phyloP scores from a whole-genome alignment of 2,888 invertebrate genomes.

The Philopedon plagiatum region DNA sequence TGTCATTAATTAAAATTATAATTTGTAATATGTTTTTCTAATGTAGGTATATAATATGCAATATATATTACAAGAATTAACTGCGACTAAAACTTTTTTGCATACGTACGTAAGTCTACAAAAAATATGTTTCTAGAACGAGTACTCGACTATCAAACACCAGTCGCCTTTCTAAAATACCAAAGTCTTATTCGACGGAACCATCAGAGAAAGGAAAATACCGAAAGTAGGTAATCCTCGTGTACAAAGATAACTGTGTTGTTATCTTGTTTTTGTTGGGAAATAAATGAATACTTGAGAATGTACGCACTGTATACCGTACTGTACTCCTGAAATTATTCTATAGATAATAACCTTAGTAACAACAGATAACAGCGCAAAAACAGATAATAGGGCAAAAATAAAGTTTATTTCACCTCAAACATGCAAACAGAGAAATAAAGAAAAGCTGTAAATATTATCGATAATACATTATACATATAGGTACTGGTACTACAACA shows the following conservation, averaged over 20 bases:
- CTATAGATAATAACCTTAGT: too few species aligned
- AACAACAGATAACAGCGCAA: not conserved
- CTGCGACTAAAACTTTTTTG: too few species aligned
- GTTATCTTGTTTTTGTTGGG: constrained; percentile 3
- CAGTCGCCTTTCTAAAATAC: constrained; percentile 8
- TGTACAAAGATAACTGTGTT: not conserved
- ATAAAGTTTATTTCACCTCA: not conserved
- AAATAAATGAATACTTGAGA: not conserved
- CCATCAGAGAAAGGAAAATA: not conserved
- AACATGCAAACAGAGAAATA: too few species aligned
- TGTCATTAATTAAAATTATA: too few species aligned
- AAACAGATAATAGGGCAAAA: not conserved
- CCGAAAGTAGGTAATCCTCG: constrained; percentile 8
- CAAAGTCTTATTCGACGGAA: not conserved
- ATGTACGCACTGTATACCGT: too few species aligned
- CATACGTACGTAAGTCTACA: not conserved
- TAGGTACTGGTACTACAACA: too few species aligned
- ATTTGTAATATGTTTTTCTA: too few species aligned
- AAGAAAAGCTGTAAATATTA: too few species aligned
- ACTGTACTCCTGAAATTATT: too few species aligned
- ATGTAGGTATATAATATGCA: too few species aligned
- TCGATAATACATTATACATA: too few species aligned
- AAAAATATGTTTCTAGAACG: not conserved
- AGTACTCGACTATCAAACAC: not conserved
- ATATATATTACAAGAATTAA: too few species aligned